Evolutionary conservation across 2,113 vertebrate genomes (phyloP), one percentile per base, ranked within the genome.

Genomic region (Chloebia gouldiae): DNA sequence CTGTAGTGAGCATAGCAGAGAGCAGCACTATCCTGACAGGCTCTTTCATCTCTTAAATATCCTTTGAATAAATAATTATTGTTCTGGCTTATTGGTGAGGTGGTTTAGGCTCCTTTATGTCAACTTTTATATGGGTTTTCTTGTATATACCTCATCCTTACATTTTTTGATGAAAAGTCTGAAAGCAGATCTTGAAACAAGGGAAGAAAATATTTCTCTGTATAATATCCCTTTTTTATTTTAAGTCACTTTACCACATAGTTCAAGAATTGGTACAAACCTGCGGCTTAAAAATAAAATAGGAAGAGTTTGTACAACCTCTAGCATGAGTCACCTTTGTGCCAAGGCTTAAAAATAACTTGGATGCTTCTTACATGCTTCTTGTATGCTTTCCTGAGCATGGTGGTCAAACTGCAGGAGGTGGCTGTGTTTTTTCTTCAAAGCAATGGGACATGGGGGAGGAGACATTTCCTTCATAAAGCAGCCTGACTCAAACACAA

Each of bases 381-480:
- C 59, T 47, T 54, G 59, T 28, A 28, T 39, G 28, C 28, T 72
- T 88, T 66, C 35, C 35, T 50, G 66, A 47, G 49, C 27, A 16
- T 2, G 0, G 40, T 51, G 15, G 31, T 13, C 35, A 64, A 40
- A 69, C 49, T 49, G 53, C 40, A 61, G 37, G 59, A 65, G 44
- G 20, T 31, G 37, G 17, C 33, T 78, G 50, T 8, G 9, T 13
- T 75, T 72, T 89, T 59, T 64, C 49, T 87, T 93, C 63, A 63
- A 25, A 91, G 73, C 56, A 45, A 1, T n/a, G 37, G 53, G 44
- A 37, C 22, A 31, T n/a, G 14, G 15, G 44, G 45, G 57, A 60
- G 50, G 14, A 84, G 37, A 59, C 37, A 13, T 64, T 44, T 75
- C n/a, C 37, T 71, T 63, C 33, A 42, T 0, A 0, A 39, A 17